phyloP scores from a whole-genome alignment of 2,113 vertebrate genomes.

The Ailurus styani region DNA sequence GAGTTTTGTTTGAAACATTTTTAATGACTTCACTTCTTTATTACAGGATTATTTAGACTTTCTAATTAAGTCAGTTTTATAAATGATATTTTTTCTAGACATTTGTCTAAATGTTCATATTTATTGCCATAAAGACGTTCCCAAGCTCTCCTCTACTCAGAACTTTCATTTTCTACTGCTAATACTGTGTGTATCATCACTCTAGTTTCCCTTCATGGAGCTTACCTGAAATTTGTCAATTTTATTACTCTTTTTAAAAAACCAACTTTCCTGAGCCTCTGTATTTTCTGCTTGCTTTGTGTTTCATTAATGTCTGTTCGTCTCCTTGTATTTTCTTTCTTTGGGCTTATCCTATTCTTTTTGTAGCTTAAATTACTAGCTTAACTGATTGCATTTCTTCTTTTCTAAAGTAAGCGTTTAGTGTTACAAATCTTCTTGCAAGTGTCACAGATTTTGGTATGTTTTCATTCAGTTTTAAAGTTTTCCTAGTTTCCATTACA shows the following conservation, averaged over 20 bases:
- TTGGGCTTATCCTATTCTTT: conserved; percentile 7
- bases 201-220: not conserved
- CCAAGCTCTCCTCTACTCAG: not conserved
- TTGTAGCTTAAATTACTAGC: not conserved
- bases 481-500: not conserved
- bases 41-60: not conserved
- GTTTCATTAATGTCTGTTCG: conserved; percentile 6
- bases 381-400: not conserved
- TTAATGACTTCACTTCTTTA: not conserved
- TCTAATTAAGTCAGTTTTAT: conserved; percentile 11
- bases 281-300: not conserved
- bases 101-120: not conserved
- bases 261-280: not conserved
- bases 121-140: not conserved
- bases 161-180: not conserved
- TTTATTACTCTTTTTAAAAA: conserved; percentile 15
- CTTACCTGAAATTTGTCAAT: not conserved
- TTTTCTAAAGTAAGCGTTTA: conserved; percentile 13
- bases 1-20: conserved; percentile 16
- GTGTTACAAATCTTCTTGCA: not conserved
- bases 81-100: not conserved
- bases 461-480: not conserved
- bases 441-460: not conserved
- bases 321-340: conserved; percentile 14
- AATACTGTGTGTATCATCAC: not conserved